Conservation (phyloP, 2,888 invertebrate genomes). For the Cremastinae sp. region DNA sequence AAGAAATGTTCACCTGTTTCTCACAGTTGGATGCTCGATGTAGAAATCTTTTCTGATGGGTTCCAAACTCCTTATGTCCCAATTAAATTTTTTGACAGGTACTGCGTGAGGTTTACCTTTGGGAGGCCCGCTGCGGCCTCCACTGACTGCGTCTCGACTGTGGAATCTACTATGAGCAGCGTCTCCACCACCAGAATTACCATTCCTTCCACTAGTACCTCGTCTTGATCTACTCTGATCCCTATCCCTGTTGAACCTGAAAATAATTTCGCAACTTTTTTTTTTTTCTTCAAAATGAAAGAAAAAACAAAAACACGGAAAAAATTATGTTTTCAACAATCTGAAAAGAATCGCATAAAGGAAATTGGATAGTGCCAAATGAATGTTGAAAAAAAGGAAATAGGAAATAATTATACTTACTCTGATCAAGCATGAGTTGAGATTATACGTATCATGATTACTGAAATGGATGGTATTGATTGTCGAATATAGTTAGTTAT, state of each 20-base stretch:
- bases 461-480: slow-evolving; percentile 58
- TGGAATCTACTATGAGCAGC: slow-evolving; percentile 68
- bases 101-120: slow-evolving; percentile 79
- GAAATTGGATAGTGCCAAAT: too few species aligned
- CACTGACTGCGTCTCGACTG: slow-evolving; percentile 68
- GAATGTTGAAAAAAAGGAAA: neutral
- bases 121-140: slow-evolving; percentile 65
- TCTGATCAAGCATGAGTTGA: neutral
- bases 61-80: slow-evolving; percentile 82
- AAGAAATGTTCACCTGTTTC: slow-evolving; percentile 78
- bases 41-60: slow-evolving; percentile 92
- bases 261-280: neutral
- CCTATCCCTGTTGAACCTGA: slow-evolving; percentile 73
- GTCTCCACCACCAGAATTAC: slow-evolving; percentile 71
- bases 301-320: too few species aligned
- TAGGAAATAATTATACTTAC: neutral
- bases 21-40: slow-evolving; percentile 85
- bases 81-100: slow-evolving; percentile 81
- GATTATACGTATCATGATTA: too few species aligned
- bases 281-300: too few species aligned
- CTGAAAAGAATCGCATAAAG: too few species aligned
- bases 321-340: too few species aligned
- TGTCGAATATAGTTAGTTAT: slow-evolving; percentile 38
- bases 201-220: slow-evolving; percentile 74
- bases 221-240: slow-evolving; percentile 71